Evolutionary conservation across 2,888 invertebrate genomes (phyloP).

Genomic region (Sarcophaga caerulescens): DNA sequence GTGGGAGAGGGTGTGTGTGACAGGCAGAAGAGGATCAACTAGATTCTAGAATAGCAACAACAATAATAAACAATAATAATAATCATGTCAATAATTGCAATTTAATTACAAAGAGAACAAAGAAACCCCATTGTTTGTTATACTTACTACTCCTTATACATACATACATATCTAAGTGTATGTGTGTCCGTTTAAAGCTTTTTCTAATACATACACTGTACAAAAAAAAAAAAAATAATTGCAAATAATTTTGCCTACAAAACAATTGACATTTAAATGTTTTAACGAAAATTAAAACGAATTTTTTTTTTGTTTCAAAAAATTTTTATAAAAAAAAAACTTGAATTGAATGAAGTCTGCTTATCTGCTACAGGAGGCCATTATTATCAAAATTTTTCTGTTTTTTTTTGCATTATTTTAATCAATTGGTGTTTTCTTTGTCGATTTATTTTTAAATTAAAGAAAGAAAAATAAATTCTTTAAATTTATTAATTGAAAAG

Average conservation of each 20-base stretch:
- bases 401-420: too few species aligned
- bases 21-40: background rate
- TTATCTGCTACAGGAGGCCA: background rate
- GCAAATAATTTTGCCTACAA: background rate
- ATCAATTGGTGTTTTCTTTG: background rate
- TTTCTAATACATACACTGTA: background rate
- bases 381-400: background rate
- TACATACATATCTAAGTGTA: too few species aligned
- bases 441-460: background rate
- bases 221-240: background rate
- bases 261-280: background rate
- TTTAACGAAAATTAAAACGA: background rate
- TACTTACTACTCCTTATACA: background rate
- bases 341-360: background rate
- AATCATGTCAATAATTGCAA: conserved; percentile 63
- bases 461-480: background rate
- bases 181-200: background rate
- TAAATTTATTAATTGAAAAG: background rate
- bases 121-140: conserved; percentile 29
- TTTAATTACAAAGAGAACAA: conserved; percentile 55
- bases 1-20: background rate
- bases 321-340: background rate
- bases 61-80: conserved; percentile 1
- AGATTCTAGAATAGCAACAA: background rate
- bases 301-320: background rate